Percentiles rank a stretch among this genome's conserved stretches.
These are phyloP conservation scores for Cygnus atratus DNA, from an alignment of 2,113 vertebrate genomes.

Conservation along the genomic window DNA sequence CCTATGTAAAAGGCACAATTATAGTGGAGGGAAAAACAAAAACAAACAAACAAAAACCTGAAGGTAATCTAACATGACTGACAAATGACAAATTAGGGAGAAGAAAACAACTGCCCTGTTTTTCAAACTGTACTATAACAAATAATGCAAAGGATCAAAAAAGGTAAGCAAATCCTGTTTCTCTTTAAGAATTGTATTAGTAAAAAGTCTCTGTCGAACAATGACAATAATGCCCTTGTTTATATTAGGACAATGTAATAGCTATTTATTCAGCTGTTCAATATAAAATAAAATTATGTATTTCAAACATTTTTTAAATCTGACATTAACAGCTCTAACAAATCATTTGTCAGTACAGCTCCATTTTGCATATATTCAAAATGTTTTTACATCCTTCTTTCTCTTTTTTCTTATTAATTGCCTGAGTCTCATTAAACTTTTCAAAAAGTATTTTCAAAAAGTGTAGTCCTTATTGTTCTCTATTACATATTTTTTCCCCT, in stretches of 20 bases:
- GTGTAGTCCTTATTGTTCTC: not conserved
- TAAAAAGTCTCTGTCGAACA: not conserved
- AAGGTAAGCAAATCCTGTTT: not conserved
- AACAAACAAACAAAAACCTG: not conserved
- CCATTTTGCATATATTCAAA: not conserved
- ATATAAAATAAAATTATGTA: not conserved
- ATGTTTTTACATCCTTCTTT: not conserved
- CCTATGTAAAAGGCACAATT: constrained; percentile 5
- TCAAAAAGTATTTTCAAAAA: not conserved
- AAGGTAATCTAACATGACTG: constrained; percentile 32
- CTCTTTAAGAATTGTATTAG: constrained; percentile 9
- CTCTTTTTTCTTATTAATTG: not conserved
- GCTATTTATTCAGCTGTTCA: not conserved
- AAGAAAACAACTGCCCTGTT: constrained; percentile 15
- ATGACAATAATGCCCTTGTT: not conserved
- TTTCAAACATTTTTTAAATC: constrained; percentile 10
- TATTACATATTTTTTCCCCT: not conserved
- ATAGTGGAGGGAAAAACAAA: not conserved
- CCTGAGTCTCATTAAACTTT: not conserved
- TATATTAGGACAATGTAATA: not conserved
- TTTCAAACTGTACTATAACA: constrained; percentile 20
- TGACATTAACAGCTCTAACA: not conserved
- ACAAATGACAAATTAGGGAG: not conserved
- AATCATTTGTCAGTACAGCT: not conserved
- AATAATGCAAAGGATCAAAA: constrained; percentile 13